phyloP scores from a whole-genome alignment of 2,888 invertebrate species.

The Drosophila nr. perissopoda region DNA sequence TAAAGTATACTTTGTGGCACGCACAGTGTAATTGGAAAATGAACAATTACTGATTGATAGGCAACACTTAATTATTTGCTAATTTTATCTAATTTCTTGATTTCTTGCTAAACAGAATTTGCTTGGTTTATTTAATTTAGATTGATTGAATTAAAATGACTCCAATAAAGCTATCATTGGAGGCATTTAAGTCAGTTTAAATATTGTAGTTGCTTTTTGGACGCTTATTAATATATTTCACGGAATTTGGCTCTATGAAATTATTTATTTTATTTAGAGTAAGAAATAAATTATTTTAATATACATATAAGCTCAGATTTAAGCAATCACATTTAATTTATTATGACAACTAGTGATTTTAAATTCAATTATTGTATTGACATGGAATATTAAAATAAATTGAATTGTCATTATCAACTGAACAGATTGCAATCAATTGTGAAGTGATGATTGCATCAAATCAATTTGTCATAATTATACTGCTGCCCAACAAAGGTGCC shows the following conservation, averaged over 20 bases:
- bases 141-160: background rate
- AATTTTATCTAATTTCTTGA: background rate
- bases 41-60: background rate
- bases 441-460: slow-evolving; percentile 27
- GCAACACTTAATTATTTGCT: background rate
- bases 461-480: slow-evolving; percentile 68
- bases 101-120: background rate
- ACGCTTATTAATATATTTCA: background rate
- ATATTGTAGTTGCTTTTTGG: background rate
- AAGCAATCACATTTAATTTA: background rate
- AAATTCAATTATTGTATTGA: background rate
- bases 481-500: slow-evolving; percentile 14
- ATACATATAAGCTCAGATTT: background rate
- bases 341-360: background rate
- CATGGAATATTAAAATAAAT: slow-evolving; percentile 6
- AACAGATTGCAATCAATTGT: slow-evolving; percentile 8
- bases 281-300: background rate
- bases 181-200: background rate
- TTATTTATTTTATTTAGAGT: background rate
- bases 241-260: background rate
- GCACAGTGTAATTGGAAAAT: background rate
- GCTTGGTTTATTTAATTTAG: background rate
- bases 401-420: background rate
- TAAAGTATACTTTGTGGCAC: background rate
- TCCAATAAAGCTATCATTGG: background rate